Evolutionary conservation across 2,113 vertebrate species (phyloP), one percentile per base, ranked within the genome.

Genomic region (Poecile atricapillus): DNA sequence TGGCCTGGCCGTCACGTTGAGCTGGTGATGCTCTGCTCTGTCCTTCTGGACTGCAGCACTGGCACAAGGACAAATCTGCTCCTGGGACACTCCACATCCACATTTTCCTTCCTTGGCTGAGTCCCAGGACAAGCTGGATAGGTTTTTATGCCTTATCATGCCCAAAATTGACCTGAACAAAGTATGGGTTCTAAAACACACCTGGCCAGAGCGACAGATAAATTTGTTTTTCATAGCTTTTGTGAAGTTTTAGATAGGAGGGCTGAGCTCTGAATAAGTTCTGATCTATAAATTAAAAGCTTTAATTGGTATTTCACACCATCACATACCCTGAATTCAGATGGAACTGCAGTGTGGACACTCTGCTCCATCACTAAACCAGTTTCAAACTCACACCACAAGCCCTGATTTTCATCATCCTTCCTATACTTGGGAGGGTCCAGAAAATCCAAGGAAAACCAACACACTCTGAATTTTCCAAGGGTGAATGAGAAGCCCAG

Each of bases 1-100:
- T 0, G 24, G 63, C 23, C 35, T 22, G 41, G 28, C 35, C 7
- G 4, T 47, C 55, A 22, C 0, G 0, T 0, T 2, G 50, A 46
- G 33, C 50, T 20, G 79, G 5, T 14, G 53, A 10, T 11, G 13
- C 11, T 18, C 63, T 21, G 20, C 35, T 5, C 14, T 6, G 35
- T 7, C 52, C 43, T 37, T 8, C 37, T 53, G 15, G 91, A 17
- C 27, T 7, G 10, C 56, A 63, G 2, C 3, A 2, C 7, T n/a
- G 4, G 16, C 41, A 50, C 19, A 24, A 50, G 53, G 55, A 67
- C 69, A 78, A 27, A 60, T 22, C 12, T n/a, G 25, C 33, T 60
- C 43, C 37, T 58, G 39, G 0, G 7, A 39, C 28, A n/a, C 41
- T 56, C 13, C 76, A 64, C 11, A 73, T 3, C 50, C 41, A 41